Evolutionary conservation across 2,113 vertebrate genomes (phyloP), one percentile per base, ranked within the genome.

Genomic region (Poicephalus gulielmi): DNA sequence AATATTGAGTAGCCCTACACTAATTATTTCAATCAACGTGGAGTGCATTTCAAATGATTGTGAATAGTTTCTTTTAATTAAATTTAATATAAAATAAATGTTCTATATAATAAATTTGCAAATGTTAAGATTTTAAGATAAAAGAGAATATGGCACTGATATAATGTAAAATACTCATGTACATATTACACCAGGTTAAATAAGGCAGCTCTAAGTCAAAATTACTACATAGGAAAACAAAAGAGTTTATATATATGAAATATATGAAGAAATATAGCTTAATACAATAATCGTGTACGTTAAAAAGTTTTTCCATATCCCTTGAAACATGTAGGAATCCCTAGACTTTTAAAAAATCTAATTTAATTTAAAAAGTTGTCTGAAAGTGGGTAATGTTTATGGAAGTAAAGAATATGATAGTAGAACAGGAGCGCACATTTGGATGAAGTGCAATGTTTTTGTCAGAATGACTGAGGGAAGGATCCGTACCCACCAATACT

Each of bases 1-100:
- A 98, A 98, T 98, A 98, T 98, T 98, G 98, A 98, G 98, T 98
- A 98, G 98, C 98, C 98, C 95, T 96, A 96, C 95, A 96, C 97
- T 98, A 98, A 98, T 98, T 98, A 98, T 98, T 98, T 98, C 97
- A 97, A 97, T 98, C 98, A 98, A 98, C 47, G 96, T 97, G 96
- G 91, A 98, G 94, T 97, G 96, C 97, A 97, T 98, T 98, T 98
- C 97, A 97, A 97, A 97, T 95, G 83, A 97, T 93, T 95, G 84
- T 89, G 97, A 97, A 98, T 97, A 97, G 93, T 97, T 97, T 81
- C 41, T 97, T 96, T 95, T 97, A 98, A 98, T 98, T 98, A 97
- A 96, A 97, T 97, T 92, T 97, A 96, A 89, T 97, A 97, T 96
- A 97, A 98, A 98, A 97, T 97, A 97, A 88, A 95, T 94, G 70